Evolutionary conservation across 2,888 invertebrate genomes (phyloP), one percentile per base, ranked within the genome.

Genomic region (Pachydiplax longipennis): DNA sequence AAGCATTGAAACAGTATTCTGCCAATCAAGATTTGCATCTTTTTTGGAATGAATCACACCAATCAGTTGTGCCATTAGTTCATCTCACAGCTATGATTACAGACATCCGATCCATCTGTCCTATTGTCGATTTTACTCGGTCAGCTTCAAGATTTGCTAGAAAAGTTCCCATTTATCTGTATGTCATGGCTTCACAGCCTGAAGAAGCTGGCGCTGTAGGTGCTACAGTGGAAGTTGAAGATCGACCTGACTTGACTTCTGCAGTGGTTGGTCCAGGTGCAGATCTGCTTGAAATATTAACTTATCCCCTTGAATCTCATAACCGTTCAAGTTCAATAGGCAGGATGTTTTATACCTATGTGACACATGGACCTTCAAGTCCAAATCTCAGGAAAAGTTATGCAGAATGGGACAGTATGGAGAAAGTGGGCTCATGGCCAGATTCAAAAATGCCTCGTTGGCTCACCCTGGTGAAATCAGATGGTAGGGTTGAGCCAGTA

Each of bases 41-140:
- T 31, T 25, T 53, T 18, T 31, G n/a, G 44, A 53, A 87, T 12
- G 22, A 18, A n/a, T 53, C 61, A 37, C 22, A 40, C n/a, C 10
- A 35, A n/a, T n/a, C 65, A 37, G n/a, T 37, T 4, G n/a, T 94
- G 95, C 91, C 97, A 94, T 0, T 96, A 95, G 91, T 94, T 91
- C 97, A 97, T 48, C 94, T 97, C 81, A 96, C 96, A 31, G 94
- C 96, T 90, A 95, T 98, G 95, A 96, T 97, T 37, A 96, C 97
- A 0, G 97, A 97, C 92, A 96, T 98, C 37, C 96, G 97, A 90
- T 97, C 96, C 2, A 95, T 97, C 87, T 98, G 98, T 93, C 98
- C 98, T 0, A 93, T 98, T 90, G 94, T 97, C 81, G 95, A 95
- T 18, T 95, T 97, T 90, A 96, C 96, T 18, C 95, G 95, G 10